Evolutionary conservation across 2,888 invertebrate species (phyloP).

Genomic region (Odontocerum albicorne): DNA sequence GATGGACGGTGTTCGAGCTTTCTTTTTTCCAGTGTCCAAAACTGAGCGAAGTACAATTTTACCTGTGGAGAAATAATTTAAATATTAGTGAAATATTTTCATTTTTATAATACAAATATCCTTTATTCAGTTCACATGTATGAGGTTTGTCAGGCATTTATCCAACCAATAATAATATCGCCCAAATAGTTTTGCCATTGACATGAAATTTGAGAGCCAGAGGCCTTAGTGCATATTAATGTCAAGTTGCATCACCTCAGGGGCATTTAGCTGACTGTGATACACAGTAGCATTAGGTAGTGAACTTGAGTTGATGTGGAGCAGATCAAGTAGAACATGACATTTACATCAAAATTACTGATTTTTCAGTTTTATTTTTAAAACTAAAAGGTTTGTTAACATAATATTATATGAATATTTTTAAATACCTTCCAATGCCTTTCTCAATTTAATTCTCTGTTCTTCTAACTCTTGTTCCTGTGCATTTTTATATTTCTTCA

Average conservation of each 20-base stretch:
- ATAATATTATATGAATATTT: background rate
- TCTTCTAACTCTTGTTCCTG: conserved; percentile 56
- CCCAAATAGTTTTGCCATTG: too few species aligned
- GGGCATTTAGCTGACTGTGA: too few species aligned
- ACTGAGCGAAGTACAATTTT: conserved; percentile 54
- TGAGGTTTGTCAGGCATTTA: background rate
- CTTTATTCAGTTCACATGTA: background rate
- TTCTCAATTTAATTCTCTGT: conserved; percentile 55
- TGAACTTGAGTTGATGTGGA: too few species aligned
- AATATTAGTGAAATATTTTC: too few species aligned
- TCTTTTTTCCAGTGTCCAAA: conserved; percentile 49
- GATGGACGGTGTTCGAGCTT: conserved; percentile 44
- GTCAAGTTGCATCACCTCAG: too few species aligned
- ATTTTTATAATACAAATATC: too few species aligned
- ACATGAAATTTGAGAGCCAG: too few species aligned
- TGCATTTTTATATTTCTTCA: conserved; percentile 49
- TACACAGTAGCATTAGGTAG: too few species aligned
- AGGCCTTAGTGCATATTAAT: too few species aligned
- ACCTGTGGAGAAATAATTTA: too few species aligned
- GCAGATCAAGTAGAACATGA: too few species aligned
- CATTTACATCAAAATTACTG: background rate
- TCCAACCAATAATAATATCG: too few species aligned
- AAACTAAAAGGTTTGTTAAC: background rate
- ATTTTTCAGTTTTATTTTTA: background rate
- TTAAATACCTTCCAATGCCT: conserved; percentile 56